These are phyloP conservation scores for Homarus gammarus DNA, from an alignment of 2,888 invertebrate genomes.

Conservation along the genomic window DNA sequence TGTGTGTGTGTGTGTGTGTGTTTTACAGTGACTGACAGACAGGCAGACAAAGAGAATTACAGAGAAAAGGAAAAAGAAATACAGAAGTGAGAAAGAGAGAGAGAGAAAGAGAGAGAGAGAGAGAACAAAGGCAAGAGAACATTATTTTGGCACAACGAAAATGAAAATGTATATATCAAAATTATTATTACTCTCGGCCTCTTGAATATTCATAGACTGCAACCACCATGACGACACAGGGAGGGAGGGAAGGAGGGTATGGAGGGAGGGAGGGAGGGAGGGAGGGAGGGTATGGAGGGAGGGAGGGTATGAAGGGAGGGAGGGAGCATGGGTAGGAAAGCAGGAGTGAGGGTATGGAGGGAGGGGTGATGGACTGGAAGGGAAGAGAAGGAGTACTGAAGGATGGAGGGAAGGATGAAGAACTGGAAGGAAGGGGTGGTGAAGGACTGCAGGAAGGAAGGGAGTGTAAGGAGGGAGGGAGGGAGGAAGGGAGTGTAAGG, in stretches of 20 bases:
- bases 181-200: not conserved
- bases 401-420: not conserved
- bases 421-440: not conserved
- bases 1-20: no score
- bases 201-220: not conserved
- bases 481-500: not conserved
- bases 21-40: no score
- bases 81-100: no score
- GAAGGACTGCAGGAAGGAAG: not conserved
- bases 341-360: not conserved
- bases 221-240: not conserved
- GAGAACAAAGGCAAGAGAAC: not conserved
- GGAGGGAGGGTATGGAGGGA: not conserved
- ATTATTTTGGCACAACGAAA: not conserved
- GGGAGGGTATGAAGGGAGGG: not conserved
- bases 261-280: not conserved
- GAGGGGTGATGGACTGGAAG: no score
- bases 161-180: constrained; percentile 3
- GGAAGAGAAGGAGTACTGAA: no score
- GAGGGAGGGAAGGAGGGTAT: not conserved
- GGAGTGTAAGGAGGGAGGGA: not conserved
- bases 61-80: no score
- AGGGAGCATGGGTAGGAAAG: not conserved
- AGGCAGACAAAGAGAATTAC: no score
- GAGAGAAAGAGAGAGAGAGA: not conserved